These are phyloP conservation scores for Channa argus DNA, from an alignment of 2,113 vertebrate genomes.

Conservation along the genomic window DNA sequence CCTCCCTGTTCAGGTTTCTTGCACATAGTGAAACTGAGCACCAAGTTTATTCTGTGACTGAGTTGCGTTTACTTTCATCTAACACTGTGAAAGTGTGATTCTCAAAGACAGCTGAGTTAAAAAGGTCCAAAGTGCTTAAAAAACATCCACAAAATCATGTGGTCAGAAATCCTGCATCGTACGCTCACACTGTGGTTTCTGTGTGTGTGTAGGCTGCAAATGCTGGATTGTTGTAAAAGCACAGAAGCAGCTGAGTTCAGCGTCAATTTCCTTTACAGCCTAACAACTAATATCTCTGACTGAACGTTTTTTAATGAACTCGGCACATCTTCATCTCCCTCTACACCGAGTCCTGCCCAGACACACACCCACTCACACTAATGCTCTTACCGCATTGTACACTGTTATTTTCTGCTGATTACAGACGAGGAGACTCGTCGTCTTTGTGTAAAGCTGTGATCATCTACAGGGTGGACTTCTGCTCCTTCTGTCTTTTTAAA, in stretches of 20 bases:
- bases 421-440: conserved; percentile 36
- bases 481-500: conserved; percentile 5
- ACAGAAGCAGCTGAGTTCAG: conserved; percentile 41
- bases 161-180: background rate
- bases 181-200: background rate
- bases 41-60: too few relatives aligned
- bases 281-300: conserved; percentile 33
- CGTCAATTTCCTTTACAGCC: conserved; percentile 41
- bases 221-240: conserved; percentile 6
- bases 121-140: background rate
- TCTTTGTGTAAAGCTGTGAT: background rate
- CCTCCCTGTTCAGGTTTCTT: too few relatives aligned
- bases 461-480: background rate
- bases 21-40: too few relatives aligned
- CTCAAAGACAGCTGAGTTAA: background rate
- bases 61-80: background rate
- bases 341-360: background rate
- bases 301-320: conserved; percentile 63
- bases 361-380: conserved; percentile 36
- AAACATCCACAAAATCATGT: background rate
- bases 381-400: conserved; percentile 56
- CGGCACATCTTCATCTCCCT: conserved; percentile 22
- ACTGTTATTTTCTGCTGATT: conserved; percentile 59
- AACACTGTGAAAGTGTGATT: background rate
- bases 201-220: background rate